A percentile compares a stretch with the other conserved stretches of the same genome.
Evolutionary conservation across 1,140 invertebrate genomes (phyloP).

Genomic region (Antheraea mylitta): DNA sequence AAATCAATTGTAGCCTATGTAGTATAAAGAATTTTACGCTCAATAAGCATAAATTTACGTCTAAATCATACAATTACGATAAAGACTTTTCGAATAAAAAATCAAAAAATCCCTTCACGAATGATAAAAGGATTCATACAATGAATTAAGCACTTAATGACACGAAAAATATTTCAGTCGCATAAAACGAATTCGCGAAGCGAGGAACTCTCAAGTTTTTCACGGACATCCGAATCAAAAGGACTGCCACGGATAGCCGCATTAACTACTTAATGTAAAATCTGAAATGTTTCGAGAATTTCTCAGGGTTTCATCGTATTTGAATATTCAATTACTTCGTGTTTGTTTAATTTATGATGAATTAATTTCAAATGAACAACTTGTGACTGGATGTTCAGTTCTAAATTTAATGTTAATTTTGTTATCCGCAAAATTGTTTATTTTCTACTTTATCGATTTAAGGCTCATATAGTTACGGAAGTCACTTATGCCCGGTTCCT

Average conservation of each 20-base stretch:
- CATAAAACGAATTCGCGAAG: not conserved
- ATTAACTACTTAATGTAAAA: conserved; percentile 1
- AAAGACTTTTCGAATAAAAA: not conserved
- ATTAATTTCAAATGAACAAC: not conserved
- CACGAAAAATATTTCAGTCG: conserved; percentile 8
- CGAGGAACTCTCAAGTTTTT: conserved; percentile 4
- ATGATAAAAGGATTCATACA: conserved; percentile 8
- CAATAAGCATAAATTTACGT: not conserved
- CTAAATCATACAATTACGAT: not conserved
- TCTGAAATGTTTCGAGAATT: not conserved
- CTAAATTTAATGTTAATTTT: not conserved
- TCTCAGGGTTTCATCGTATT: not conserved
- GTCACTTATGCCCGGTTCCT: too few relatives aligned
- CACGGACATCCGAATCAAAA: not conserved
- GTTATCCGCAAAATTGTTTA: not conserved
- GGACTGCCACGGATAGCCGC: conserved; percentile 1
- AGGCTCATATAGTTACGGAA: too few relatives aligned
- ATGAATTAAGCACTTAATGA: conserved; percentile 17
- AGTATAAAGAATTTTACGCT: not conserved
- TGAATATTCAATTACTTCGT: conserved; percentile 3
- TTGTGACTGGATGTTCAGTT: not conserved
- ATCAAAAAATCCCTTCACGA: conserved; percentile 7
- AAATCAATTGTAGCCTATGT: too few relatives aligned
- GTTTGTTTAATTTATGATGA: not conserved
- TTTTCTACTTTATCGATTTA: too few relatives aligned